Evolutionary conservation across 2,888 invertebrate species (phyloP), one percentile per base, ranked within the genome.

Genomic region (Lasioglossum morio): DNA sequence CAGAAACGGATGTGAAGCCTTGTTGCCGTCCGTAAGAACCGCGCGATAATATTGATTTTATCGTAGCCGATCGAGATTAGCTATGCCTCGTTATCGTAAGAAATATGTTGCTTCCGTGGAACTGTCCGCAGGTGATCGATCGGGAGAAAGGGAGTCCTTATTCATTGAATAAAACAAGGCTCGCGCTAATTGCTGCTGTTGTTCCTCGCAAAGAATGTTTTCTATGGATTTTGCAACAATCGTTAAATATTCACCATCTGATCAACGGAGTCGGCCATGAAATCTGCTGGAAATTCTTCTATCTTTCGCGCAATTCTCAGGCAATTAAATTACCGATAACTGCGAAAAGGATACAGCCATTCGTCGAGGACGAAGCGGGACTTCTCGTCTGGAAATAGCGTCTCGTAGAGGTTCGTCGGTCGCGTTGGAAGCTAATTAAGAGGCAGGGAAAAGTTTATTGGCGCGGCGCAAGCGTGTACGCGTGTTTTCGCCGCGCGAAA

Each of bases 391-490:
- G 8, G 23, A 53, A 23, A 23, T 53, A 53, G 53, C 53, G 53
- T 53, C 19, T 23, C 7, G 53, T 8, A 23, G 53, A 53, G 8
- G 53, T 53, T 53, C 27, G 60, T 60, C 27, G 27, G n/a, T 12
- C n/a, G 57, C 57, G n/a, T 60, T 14, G 60, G n/a, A 27, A 14
- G 60, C 60, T 66, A 66, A 66, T 66, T 66, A 66, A 66, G 66
- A 66, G 66, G 34, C 66, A 34, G 66, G 34, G 66, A 66, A 66
- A 66, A 66, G 66, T 66, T 66, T 66, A 66, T 66, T 19, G 66
- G 57, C 43, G 75, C 30, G 46, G 72, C 46, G 30, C 23, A 23
- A 53, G 53, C 53, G 53, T 53, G 53, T 27, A 72, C 69, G 34
- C 34, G 69, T 37, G 69, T 69, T 69, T 69, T 69, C 69, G 34